A percentile compares a stretch with the other conserved stretches of the same genome.
phyloP scores from a whole-genome alignment of 35 echinoderm and acorn worm species.

The Lytechinus variegatus region DNA sequence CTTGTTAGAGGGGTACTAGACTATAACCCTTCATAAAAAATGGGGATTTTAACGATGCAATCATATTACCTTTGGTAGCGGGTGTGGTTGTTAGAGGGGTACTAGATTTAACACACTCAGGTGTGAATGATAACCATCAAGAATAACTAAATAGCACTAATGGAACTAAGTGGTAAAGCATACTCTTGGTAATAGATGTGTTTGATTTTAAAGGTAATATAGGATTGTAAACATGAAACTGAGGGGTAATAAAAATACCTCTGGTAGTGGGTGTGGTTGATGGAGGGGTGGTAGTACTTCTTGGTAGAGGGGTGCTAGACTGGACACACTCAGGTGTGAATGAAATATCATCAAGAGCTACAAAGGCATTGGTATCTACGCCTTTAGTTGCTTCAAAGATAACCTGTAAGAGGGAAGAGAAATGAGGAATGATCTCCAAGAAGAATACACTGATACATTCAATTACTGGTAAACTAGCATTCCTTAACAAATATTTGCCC shows the following conservation, averaged over 20 bases:
- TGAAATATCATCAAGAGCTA: conserved; percentile 77
- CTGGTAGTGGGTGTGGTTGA: neutral
- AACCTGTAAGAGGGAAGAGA: conserved; percentile 24
- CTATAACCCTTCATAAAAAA: no score
- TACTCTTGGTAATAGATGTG: no score
- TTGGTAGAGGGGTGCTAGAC: conserved; percentile 47
- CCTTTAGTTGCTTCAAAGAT: conserved; percentile 69
- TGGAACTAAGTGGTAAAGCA: no score
- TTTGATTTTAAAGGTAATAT: no score
- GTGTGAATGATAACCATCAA: conserved; percentile 79
- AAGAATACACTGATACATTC: no score
- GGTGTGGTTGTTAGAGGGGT: no score
- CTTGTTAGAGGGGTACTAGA: conserved; percentile 49
- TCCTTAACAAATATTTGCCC: no score
- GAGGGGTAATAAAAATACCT: neutral
- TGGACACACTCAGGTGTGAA: conserved; percentile 66
- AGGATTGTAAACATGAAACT: no score
- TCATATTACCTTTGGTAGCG: no score
- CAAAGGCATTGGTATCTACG: conserved; percentile 16
- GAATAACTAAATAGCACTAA: neutral
- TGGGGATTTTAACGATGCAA: no score
- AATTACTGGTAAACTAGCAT: no score
- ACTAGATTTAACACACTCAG: conserved; percentile 39
- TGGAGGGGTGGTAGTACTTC: conserved; percentile 50
- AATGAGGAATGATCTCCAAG: no score